Conservation (phyloP, 2,888 invertebrate species). For the Hyles lineata region DNA sequence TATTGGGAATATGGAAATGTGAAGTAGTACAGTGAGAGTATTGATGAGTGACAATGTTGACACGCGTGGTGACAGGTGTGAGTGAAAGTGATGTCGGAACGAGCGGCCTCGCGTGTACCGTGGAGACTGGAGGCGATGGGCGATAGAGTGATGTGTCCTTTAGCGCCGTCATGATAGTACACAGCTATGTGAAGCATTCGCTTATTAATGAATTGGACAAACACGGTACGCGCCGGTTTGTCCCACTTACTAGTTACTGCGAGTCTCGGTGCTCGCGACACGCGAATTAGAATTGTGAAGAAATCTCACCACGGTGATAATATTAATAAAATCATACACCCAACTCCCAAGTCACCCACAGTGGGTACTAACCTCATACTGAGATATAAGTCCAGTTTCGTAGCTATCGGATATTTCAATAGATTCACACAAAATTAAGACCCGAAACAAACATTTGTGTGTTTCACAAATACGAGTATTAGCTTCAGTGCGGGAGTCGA, state of each 20-base stretch:
- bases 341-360: background rate
- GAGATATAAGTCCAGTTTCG: no score
- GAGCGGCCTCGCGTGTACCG: no score
- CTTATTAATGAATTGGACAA: constrained; percentile 19
- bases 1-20: no score
- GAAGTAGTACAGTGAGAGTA: no score
- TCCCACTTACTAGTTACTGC: background rate
- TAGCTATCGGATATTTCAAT: no score
- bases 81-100: background rate
- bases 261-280: background rate
- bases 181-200: background rate
- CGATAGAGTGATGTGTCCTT: background rate
- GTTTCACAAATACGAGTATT: no score
- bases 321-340: no score
- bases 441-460: no score
- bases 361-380: background rate
- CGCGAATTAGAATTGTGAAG: background rate
- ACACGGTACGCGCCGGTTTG: background rate
- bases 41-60: no score
- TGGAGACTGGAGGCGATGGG: no score
- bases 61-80: background rate
- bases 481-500: background rate
- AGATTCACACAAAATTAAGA: no score
- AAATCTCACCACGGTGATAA: no score
- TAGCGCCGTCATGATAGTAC: background rate